Conservation (phyloP, 1,140 invertebrate species). For the Hydropsyche tenuis region DNA sequence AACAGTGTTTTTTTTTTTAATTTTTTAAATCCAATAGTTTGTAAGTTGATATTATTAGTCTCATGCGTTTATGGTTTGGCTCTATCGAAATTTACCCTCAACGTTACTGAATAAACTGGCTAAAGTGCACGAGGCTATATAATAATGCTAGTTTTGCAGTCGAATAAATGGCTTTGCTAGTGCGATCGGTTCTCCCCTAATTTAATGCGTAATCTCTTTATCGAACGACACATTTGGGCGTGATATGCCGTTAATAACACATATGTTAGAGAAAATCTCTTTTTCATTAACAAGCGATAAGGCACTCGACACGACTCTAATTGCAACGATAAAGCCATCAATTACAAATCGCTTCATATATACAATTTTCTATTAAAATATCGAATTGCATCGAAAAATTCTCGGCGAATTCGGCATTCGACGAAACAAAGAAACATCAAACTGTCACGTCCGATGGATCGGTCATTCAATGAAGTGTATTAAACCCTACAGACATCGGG, state of each 20-base stretch:
- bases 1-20: too few species aligned
- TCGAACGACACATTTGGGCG: conserved; percentile 25
- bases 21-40: too few species aligned
- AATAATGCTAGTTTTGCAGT: neutral
- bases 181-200: conserved; percentile 1
- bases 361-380: too few species aligned
- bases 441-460: neutral
- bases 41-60: too few species aligned
- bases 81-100: too few species aligned
- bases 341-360: neutral
- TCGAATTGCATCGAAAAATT: too few species aligned
- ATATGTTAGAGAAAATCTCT: conserved; percentile 27
- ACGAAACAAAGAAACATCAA: too few species aligned
- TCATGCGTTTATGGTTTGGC: too few species aligned
- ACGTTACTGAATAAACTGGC: too few species aligned
- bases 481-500: neutral
- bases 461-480: conserved; percentile 25
- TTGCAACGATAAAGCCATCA: conserved; percentile 6
- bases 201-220: conserved; percentile 16
- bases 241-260: conserved; percentile 27
- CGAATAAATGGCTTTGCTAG: conserved; percentile 16
- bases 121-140: neutral
- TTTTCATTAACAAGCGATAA: conserved; percentile 21
- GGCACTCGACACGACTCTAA: conserved; percentile 5
- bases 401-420: too few species aligned